A percentile compares a stretch with the other conserved stretches of the same genome.
Evolutionary conservation across 1,140 invertebrate species (phyloP).

Genomic region (Asobara japonica): DNA sequence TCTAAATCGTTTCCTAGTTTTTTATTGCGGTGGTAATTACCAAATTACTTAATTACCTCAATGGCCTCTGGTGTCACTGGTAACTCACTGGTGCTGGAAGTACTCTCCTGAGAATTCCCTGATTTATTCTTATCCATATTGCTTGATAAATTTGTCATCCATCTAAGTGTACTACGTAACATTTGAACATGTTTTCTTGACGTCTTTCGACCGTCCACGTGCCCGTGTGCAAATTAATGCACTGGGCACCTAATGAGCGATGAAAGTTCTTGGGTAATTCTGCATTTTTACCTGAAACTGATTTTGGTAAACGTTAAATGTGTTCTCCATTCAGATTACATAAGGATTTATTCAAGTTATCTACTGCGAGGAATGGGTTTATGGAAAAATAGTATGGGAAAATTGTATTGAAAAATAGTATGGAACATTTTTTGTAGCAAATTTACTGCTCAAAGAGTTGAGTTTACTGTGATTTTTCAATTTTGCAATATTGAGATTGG

Average conservation of each 20-base stretch:
- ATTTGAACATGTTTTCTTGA: slow-evolving; percentile 46
- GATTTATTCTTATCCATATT: slow-evolving; percentile 37
- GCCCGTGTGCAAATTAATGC: slow-evolving; percentile 16
- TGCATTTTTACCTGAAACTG: not conserved
- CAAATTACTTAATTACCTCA: slow-evolving; percentile 25
- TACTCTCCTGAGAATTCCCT: slow-evolving; percentile 20
- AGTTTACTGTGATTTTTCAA: too few relatives aligned
- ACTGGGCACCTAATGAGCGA: not conserved
- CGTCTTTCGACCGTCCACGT: slow-evolving; percentile 20
- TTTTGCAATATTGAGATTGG: too few relatives aligned
- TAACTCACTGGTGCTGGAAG: slow-evolving; percentile 19
- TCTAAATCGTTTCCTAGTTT: too few relatives aligned
- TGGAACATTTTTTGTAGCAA: too few relatives aligned
- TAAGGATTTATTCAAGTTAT: too few relatives aligned
- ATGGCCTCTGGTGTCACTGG: slow-evolving; percentile 29
- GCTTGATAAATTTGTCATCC: slow-evolving; percentile 46
- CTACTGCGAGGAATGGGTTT: too few relatives aligned
- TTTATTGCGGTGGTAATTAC: too few relatives aligned
- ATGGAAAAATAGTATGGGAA: too few relatives aligned
- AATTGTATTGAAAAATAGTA: too few relatives aligned
- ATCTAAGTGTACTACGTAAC: slow-evolving; percentile 46
- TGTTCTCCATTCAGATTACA: too few relatives aligned
- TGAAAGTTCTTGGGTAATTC: not conserved
- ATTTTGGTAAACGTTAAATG: too few relatives aligned
- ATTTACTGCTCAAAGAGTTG: too few relatives aligned